phyloP scores from a whole-genome alignment of 1,140 invertebrate genomes.

The Piezodorus guildinii region DNA sequence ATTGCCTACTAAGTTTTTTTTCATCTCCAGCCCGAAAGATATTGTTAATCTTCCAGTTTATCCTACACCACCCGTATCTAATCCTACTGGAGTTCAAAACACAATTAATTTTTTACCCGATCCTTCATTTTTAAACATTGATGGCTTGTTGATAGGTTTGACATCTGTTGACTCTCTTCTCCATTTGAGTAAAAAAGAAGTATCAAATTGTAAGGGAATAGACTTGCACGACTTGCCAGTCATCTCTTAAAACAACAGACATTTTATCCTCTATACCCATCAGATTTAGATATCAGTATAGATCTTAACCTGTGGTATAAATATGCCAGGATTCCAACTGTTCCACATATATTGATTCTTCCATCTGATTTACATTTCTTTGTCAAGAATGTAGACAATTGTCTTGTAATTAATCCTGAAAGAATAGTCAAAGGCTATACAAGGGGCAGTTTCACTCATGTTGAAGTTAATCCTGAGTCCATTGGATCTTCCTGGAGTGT shows the following conservation, averaged over 20 bases:
- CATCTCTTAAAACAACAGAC: slow-evolving; percentile 65
- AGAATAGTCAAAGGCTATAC: neutral
- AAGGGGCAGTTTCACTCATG: neutral
- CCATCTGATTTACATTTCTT: slow-evolving; percentile 77
- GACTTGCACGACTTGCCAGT: slow-evolving; percentile 54
- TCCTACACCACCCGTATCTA: too few species aligned
- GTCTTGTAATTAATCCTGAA: neutral
- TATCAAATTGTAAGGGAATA: slow-evolving; percentile 34
- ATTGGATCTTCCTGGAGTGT: neutral
- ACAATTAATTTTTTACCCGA: too few species aligned
- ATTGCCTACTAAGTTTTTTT: too few species aligned
- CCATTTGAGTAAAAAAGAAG: slow-evolving; percentile 54
- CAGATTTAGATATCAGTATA: slow-evolving; percentile 48
- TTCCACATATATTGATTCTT: slow-evolving; percentile 70
- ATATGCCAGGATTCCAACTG: slow-evolving; percentile 49
- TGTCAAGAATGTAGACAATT: slow-evolving; percentile 41
- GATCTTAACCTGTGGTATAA: slow-evolving; percentile 55
- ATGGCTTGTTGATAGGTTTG: slow-evolving; percentile 50
- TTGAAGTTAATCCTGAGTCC: neutral
- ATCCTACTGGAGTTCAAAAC: too few species aligned
- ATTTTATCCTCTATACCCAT: slow-evolving; percentile 72
- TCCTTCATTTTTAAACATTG: too few species aligned
- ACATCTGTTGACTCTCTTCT: slow-evolving; percentile 67
- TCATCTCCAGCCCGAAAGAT: too few species aligned
- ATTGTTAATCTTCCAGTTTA: too few species aligned